Conservation (phyloP, 2,888 invertebrate genomes). For the Epistrophe eligans region DNA sequence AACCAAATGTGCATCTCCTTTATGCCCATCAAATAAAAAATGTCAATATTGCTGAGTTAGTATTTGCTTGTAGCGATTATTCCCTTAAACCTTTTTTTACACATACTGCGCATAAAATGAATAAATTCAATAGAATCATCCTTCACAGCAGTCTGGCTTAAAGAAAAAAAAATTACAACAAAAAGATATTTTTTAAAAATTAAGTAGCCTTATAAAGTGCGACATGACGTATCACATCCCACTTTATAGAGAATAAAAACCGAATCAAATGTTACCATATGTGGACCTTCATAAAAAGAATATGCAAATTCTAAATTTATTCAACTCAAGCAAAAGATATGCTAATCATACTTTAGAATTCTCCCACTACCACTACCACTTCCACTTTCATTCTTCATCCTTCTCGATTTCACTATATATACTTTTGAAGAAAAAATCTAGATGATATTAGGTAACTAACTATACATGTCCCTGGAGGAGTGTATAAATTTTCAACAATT, state of each 20-base stretch:
- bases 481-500: conserved; percentile 31
- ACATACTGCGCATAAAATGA: not conserved
- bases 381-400: not conserved
- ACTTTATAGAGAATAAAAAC: not conserved
- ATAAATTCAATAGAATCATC: conserved; percentile 9
- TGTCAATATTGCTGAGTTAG: not conserved
- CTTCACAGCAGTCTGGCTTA: not conserved
- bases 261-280: conserved; percentile 27
- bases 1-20: too few relatives aligned
- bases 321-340: conserved; percentile 42
- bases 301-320: conserved; percentile 34
- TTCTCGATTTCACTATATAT: not conserved
- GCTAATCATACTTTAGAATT: conserved; percentile 42
- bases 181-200: conserved; percentile 4
- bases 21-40: not conserved
- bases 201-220: conserved; percentile 16
- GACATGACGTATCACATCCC: conserved; percentile 16
- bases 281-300: conserved; percentile 15
- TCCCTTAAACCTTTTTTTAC: not conserved
- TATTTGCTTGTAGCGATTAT: not conserved
- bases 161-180: not conserved
- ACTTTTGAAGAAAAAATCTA: not conserved
- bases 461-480: conserved; percentile 14
- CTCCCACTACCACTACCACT: too few relatives aligned
- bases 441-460: conserved; percentile 15